Conservation (phyloP, 1,140 invertebrate species). For the Papilio helenus region DNA sequence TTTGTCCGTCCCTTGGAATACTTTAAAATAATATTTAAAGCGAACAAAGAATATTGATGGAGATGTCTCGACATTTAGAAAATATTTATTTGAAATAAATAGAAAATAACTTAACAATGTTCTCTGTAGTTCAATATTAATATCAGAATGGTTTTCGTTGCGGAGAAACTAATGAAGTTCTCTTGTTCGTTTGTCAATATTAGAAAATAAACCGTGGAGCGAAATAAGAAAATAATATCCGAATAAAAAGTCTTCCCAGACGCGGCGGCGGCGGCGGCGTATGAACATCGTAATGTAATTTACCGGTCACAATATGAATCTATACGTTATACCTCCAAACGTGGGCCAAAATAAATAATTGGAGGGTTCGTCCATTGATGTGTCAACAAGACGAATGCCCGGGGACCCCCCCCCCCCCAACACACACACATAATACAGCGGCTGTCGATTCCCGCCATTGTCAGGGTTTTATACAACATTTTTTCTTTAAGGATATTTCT, state of each 20-base stretch:
- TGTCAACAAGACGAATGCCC: slow-evolving; percentile 49
- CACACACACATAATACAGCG: slow-evolving; percentile 33
- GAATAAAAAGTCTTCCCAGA: neutral
- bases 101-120: neutral
- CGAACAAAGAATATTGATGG: neutral
- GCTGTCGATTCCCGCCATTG: slow-evolving; percentile 43
- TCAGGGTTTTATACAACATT: slow-evolving; percentile 45
- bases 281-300: slow-evolving; percentile 33
- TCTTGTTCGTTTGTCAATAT: slow-evolving; percentile 17
- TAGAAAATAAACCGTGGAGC: slow-evolving; percentile 5
- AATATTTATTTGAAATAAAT: slow-evolving; percentile 4
- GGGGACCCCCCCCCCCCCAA: neutral
- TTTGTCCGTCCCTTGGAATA: neutral
- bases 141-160: neutral
- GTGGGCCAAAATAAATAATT: slow-evolving; percentile 48
- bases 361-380: slow-evolving; percentile 47
- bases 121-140: neutral
- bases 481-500: slow-evolving; percentile 41
- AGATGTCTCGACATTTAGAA: neutral
- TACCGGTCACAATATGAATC: slow-evolving; percentile 24
- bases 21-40: neutral
- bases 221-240: slow-evolving; percentile 14
- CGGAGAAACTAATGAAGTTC: neutral
- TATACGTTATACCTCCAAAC: slow-evolving; percentile 31
- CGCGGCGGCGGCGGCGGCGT: neutral